phyloP scores from a whole-genome alignment of 2,797 vertebrate species.

The Parauchenoglanis ngamensis region DNA sequence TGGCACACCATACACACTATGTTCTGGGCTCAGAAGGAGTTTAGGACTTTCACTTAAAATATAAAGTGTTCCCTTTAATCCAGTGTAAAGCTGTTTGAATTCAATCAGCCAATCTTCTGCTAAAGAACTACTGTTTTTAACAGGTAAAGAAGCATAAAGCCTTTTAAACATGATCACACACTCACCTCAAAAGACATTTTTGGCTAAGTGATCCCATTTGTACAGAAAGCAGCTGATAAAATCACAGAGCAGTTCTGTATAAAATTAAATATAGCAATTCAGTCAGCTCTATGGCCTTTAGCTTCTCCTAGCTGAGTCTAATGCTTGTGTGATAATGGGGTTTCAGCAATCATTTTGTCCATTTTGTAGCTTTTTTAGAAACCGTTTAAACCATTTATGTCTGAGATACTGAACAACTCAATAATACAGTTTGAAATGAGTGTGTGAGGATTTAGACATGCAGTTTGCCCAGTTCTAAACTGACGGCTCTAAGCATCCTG shows the following conservation, averaged over 20 bases:
- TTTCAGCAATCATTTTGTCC: background rate
- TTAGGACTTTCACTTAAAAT: background rate
- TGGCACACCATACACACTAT: conserved; percentile 34
- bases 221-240: background rate
- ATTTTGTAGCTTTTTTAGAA: background rate
- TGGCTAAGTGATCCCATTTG: background rate
- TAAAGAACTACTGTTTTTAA: background rate
- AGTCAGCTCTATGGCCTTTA: background rate
- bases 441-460: too few relatives aligned
- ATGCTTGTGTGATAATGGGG: background rate
- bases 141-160: background rate
- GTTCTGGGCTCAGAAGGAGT: background rate
- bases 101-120: background rate
- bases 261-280: background rate
- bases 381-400: background rate
- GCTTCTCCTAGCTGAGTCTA: background rate
- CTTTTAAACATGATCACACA: background rate
- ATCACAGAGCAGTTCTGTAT: background rate
- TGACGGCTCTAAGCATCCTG: background rate
- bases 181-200: background rate
- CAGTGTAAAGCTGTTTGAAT: background rate
- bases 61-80: background rate
- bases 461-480: too few relatives aligned
- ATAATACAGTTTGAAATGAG: background rate
- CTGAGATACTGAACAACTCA: background rate